phyloP scores from a whole-genome alignment of 2,797 vertebrate genomes.

The Echiichthys vipera region DNA sequence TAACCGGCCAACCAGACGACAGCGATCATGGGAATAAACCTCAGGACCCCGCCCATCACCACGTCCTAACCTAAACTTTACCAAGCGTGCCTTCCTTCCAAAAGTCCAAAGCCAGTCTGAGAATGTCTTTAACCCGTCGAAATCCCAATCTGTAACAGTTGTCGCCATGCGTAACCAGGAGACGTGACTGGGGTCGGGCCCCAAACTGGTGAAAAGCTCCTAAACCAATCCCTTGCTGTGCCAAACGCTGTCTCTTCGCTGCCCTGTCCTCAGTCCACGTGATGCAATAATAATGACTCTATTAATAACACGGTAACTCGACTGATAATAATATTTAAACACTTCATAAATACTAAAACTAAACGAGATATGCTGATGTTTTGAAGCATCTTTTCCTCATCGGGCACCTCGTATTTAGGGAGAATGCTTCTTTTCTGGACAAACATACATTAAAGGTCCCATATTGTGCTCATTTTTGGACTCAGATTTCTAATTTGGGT shows the following conservation, averaged over 20 bases:
- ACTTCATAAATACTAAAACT: constrained; percentile 59
- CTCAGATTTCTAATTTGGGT: too few species aligned
- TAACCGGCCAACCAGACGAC: constrained; percentile 78
- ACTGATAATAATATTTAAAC: constrained; percentile 53
- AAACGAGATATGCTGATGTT: constrained; percentile 37
- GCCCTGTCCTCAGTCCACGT: constrained; percentile 43
- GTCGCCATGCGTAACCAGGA: constrained; percentile 16
- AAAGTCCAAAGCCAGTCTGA: constrained; percentile 82
- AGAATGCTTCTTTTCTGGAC: background rate
- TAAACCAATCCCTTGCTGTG: constrained; percentile 75
- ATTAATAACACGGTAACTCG: constrained; percentile 65
- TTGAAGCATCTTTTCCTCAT: constrained; percentile 44
- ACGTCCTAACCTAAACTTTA: constrained; percentile 65
- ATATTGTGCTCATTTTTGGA: too few species aligned
- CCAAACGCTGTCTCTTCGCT: constrained; percentile 57
- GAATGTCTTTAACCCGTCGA: constrained; percentile 40
- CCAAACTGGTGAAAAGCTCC: constrained; percentile 50
- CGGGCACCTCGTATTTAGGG: constrained; percentile 4
- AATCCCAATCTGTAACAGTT: constrained; percentile 44
- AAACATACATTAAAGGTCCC: background rate
- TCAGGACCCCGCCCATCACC: constrained; percentile 69
- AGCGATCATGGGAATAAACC: constrained; percentile 88
- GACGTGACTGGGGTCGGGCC: constrained; percentile 36
- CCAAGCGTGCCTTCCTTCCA: constrained; percentile 73
- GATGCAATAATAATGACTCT: constrained; percentile 71